These are phyloP conservation scores for Corythornis vintsioides DNA, from an alignment of 2,113 vertebrate species.

Conservation along the genomic window DNA sequence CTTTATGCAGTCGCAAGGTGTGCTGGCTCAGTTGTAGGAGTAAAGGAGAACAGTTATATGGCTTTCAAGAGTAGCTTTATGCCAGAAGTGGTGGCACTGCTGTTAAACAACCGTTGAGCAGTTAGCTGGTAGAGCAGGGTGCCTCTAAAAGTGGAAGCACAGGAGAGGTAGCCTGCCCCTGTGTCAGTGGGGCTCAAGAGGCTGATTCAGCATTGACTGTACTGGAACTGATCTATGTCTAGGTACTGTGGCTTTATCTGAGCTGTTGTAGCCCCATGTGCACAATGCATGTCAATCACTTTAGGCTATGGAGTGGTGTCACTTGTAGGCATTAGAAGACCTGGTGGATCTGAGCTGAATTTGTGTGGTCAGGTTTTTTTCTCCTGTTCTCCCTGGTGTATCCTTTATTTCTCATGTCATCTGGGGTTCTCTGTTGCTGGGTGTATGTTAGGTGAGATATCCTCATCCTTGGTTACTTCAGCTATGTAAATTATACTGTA, in stretches of 20 bases:
- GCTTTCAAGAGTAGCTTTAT: neutral
- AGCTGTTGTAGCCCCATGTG: neutral
- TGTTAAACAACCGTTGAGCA: neutral
- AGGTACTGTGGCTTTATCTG: neutral
- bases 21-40: neutral
- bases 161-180: neutral
- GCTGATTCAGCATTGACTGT: neutral
- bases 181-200: neutral
- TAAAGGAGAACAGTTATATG: rapidly evolving
- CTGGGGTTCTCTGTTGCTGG: neutral
- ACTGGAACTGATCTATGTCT: neutral
- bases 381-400: neutral
- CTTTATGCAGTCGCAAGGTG: neutral
- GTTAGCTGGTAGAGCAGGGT: neutral
- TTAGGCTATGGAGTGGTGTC: neutral
- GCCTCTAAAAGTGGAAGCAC: neutral
- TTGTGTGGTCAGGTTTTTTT: neutral
- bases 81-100: neutral
- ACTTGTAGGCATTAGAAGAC: neutral
- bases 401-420: neutral
- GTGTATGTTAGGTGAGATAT: neutral
- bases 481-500: neutral
- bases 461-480: neutral
- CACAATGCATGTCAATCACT: rapidly evolving
- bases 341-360: neutral